Conservation (phyloP, 1,140 invertebrate genomes). For the Pteromalus puparum region DNA sequence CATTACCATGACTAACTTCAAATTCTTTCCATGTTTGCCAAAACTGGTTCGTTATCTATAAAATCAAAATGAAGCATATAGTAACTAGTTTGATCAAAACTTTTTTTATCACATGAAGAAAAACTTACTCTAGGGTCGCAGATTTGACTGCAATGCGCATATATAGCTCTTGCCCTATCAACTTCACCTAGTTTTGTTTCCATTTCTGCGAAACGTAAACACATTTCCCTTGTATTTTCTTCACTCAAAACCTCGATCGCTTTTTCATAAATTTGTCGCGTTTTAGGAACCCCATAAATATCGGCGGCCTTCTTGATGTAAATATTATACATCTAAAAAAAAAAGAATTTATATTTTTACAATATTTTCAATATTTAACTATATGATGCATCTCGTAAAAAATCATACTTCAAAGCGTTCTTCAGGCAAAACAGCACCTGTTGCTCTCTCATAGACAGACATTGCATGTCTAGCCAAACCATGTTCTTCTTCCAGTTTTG, state of each 20-base stretch:
- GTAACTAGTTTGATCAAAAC: neutral
- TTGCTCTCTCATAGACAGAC: slow-evolving; percentile 97
- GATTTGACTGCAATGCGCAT: slow-evolving; percentile 98
- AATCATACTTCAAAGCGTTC: slow-evolving; percentile 90
- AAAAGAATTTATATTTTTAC: slow-evolving; percentile 20
- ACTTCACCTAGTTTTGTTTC: slow-evolving; percentile 99
- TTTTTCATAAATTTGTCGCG: slow-evolving; percentile 97
- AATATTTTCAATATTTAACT: slow-evolving; percentile 24
- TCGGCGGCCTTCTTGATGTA: slow-evolving; percentile 99
- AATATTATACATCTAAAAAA: slow-evolving; percentile 94
- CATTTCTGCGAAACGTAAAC: slow-evolving; percentile 96
- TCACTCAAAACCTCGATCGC: slow-evolving; percentile 96
- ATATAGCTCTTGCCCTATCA: slow-evolving; percentile 96
- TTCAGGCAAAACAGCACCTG: slow-evolving; percentile 91
- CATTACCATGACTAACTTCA: slow-evolving; percentile 99
- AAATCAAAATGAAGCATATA: neutral
- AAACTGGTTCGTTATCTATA: slow-evolving; percentile 90
- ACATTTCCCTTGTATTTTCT: slow-evolving; percentile 96
- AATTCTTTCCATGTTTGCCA: slow-evolving; percentile 99
- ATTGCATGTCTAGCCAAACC: slow-evolving; percentile 98
- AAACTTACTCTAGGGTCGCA: slow-evolving; percentile 93
- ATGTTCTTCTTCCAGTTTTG: slow-evolving; percentile 98
- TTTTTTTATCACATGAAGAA: neutral
- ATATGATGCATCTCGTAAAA: slow-evolving; percentile 1
- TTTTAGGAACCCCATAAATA: slow-evolving; percentile 97